Percentiles rank a stretch among this genome's conserved stretches.
These are phyloP conservation scores for Metopolophium dirhodum DNA, from an alignment of 1,140 invertebrate species.

Conservation along the genomic window DNA sequence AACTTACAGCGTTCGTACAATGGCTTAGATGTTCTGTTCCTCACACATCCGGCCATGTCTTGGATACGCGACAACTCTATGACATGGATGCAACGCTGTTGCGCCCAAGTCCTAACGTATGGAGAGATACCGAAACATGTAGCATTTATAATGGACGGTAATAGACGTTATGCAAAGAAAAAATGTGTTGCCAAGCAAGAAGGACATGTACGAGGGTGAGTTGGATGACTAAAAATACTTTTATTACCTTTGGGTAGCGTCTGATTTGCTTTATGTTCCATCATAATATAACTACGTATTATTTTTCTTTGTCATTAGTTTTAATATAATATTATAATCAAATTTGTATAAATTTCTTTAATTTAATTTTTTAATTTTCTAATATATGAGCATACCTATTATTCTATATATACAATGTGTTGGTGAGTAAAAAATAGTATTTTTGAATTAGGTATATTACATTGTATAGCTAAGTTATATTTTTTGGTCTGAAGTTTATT, in stretches of 20 bases:
- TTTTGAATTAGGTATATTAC: not conserved
- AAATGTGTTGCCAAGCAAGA: slow-evolving; percentile 76
- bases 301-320: no score
- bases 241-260: no score
- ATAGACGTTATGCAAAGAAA: slow-evolving; percentile 91
- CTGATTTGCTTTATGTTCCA: no score
- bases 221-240: not conserved
- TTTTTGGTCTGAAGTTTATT: not conserved
- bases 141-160: slow-evolving; percentile 99
- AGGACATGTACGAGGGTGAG: slow-evolving; percentile 86
- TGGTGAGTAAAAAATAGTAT: no score
- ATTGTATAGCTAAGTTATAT: not conserved
- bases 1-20: not conserved
- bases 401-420: no score
- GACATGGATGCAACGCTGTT: slow-evolving; percentile 78
- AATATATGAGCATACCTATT: no score
- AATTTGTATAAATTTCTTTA: no score
- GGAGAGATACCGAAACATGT: slow-evolving; percentile 89
- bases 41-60: slow-evolving; percentile 67
- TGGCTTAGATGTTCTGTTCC: not conserved
- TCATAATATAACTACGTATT: no score
- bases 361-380: no score
- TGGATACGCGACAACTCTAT: slow-evolving; percentile 81
- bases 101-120: slow-evolving; percentile 78
- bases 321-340: no score